Evolutionary conservation across 2,797 vertebrate genomes (phyloP).

Genomic region (Bradypodion pumilum): DNA sequence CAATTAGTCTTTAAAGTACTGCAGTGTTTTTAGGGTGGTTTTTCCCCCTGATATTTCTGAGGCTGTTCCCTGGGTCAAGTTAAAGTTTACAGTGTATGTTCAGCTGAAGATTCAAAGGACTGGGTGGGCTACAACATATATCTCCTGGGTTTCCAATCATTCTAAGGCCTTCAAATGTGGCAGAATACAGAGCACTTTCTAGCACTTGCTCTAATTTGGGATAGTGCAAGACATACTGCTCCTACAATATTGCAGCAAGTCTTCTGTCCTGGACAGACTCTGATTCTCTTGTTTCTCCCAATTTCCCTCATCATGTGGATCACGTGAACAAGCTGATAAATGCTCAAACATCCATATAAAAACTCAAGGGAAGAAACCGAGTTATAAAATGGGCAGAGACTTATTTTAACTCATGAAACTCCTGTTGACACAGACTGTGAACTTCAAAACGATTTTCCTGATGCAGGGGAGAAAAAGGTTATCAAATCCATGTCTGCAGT

Average conservation of each 20-base stretch:
- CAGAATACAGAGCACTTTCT: not conserved
- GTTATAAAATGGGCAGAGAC: too few species aligned
- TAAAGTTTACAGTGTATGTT: not conserved
- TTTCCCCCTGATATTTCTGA: too few species aligned
- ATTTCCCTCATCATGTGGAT: too few species aligned
- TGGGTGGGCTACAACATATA: not conserved
- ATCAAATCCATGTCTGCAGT: not conserved
- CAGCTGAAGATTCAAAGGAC: not conserved
- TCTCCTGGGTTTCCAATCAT: not conserved
- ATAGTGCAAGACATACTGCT: not conserved
- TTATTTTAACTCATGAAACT: too few species aligned
- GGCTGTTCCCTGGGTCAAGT: not conserved
- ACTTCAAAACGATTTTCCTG: not conserved
- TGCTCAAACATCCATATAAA: too few species aligned
- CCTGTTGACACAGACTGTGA: not conserved
- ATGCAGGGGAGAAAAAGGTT: not conserved
- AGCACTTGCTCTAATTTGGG: not conserved
- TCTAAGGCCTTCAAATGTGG: not conserved
- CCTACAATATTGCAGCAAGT: too few species aligned
- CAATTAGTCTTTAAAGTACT: too few species aligned
- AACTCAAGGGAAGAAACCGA: too few species aligned
- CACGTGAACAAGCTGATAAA: too few species aligned
- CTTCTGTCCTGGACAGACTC: too few species aligned
- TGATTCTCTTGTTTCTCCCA: too few species aligned
- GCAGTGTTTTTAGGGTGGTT: too few species aligned